A percentile compares a stretch with the other conserved stretches of the same genome.
Evolutionary conservation across 2,797 vertebrate species (phyloP).

Genomic region (Schizothorax lantsangensis): DNA sequence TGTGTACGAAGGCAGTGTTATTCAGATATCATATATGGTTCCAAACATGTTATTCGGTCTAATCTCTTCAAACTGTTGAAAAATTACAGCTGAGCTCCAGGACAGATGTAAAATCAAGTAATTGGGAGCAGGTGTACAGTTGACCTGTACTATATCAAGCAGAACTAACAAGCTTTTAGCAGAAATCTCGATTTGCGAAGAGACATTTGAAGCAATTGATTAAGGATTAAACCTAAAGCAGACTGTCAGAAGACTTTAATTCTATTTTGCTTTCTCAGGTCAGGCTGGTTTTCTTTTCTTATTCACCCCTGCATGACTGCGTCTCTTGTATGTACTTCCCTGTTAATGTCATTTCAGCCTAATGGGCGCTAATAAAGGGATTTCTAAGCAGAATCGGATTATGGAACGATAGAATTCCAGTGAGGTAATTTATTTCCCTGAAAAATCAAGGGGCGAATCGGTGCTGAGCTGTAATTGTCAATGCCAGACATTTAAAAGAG

Average conservation of each 20-base stretch:
- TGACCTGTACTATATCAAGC: slow-evolving; percentile 59
- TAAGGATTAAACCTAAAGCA: slow-evolving; percentile 44
- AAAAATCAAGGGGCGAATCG: slow-evolving; percentile 22
- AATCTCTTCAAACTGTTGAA: slow-evolving; percentile 10
- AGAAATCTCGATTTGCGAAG: slow-evolving; percentile 42
- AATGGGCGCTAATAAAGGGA: slow-evolving; percentile 65
- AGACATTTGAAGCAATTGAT: slow-evolving; percentile 64
- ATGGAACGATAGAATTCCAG: slow-evolving; percentile 48
- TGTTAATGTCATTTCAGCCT: slow-evolving; percentile 65
- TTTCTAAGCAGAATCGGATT: slow-evolving; percentile 62
- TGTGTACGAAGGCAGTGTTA: neutral
- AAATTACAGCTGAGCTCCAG: neutral
- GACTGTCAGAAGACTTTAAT: slow-evolving; percentile 55
- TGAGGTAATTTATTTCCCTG: slow-evolving; percentile 62
- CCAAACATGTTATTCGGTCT: neutral
- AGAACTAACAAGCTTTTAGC: slow-evolving; percentile 36
- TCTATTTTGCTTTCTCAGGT: slow-evolving; percentile 54
- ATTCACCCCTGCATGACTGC: slow-evolving; percentile 58
- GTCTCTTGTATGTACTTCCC: slow-evolving; percentile 11
- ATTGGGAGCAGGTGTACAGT: slow-evolving; percentile 59
- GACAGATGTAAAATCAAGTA: slow-evolving; percentile 15
- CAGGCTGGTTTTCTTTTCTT: slow-evolving; percentile 55
- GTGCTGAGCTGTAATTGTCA: slow-evolving; percentile 25
- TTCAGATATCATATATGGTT: neutral
- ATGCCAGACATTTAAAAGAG: slow-evolving; percentile 13